Evolutionary conservation across 2,888 invertebrate genomes (phyloP).

Genomic region (Drosophila setosimentum): DNA sequence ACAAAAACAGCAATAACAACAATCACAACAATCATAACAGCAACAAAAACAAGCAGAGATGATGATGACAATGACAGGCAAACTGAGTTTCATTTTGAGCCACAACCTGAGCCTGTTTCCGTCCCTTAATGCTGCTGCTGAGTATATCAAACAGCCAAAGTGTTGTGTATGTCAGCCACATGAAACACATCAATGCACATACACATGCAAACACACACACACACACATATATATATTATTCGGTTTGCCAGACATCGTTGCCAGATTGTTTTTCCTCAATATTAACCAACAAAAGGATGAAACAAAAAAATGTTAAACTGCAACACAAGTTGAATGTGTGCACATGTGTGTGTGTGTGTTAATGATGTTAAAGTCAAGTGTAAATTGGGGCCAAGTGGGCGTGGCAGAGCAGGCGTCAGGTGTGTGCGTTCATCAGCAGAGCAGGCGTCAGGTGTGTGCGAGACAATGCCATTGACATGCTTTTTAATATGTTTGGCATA

Average conservation of each 20-base stretch:
- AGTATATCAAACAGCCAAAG: slow-evolving; percentile 70
- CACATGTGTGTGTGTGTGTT: slow-evolving; percentile 45
- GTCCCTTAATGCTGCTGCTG: slow-evolving; percentile 28
- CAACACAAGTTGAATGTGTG: slow-evolving; percentile 25
- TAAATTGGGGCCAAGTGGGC: slow-evolving; percentile 67
- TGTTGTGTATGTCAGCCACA: slow-evolving; percentile 62
- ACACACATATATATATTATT: slow-evolving; percentile 30
- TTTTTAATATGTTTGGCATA: slow-evolving; percentile 68
- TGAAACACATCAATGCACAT: slow-evolving; percentile 15
- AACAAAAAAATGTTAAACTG: slow-evolving; percentile 36
- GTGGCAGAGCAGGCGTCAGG: too few relatives aligned
- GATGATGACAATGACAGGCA: slow-evolving; percentile 24
- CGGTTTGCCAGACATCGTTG: slow-evolving; percentile 22
- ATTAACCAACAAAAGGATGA: slow-evolving; percentile 39
- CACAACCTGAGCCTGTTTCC: slow-evolving; percentile 26
- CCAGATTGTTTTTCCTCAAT: slow-evolving; percentile 48
- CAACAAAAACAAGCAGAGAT: not conserved
- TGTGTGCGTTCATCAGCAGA: slow-evolving; percentile 6
- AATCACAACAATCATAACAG: not conserved
- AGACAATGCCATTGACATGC: slow-evolving; percentile 60
- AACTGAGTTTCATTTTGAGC: slow-evolving; percentile 35
- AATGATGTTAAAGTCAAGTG: slow-evolving; percentile 80
- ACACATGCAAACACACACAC: slow-evolving; percentile 11
- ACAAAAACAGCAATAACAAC: not conserved
- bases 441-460: slow-evolving; percentile 10